Percentiles rank a stretch among this genome's conserved stretches.
These are phyloP conservation scores for Tauraco hartlaubi DNA, from an alignment of 2,797 vertebrate genomes.

Conservation along the genomic window DNA sequence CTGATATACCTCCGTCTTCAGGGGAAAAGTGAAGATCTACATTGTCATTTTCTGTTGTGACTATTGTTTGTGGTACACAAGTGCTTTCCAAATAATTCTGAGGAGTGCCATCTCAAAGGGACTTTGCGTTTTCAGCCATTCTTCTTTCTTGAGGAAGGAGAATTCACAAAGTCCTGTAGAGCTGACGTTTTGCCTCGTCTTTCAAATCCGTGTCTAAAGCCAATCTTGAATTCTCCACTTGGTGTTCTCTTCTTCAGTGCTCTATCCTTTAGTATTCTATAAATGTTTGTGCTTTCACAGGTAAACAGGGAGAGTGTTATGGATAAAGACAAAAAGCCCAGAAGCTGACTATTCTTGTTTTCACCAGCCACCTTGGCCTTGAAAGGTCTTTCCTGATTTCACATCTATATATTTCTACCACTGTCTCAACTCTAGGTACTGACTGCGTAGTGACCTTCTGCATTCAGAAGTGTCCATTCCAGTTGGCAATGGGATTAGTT, in stretches of 20 bases:
- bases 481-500: neutral
- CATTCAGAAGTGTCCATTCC: neutral
- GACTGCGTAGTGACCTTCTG: neutral
- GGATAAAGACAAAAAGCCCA: neutral
- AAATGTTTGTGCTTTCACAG: neutral
- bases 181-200: neutral
- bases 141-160: neutral
- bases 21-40: neutral
- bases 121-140: neutral
- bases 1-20: neutral
- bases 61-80: neutral
- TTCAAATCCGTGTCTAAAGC: neutral
- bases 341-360: neutral
- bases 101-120: neutral
- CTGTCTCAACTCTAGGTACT: neutral
- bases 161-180: neutral
- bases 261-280: neutral
- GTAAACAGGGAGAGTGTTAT: neutral
- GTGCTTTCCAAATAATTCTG: neutral
- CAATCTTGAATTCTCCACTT: neutral
- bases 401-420: neutral
- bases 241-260: neutral
- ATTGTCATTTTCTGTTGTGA: neutral
- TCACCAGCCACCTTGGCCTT: neutral
- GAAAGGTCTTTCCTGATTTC: neutral